These are phyloP conservation scores for Drosophila robusta DNA, from an alignment of 2,888 invertebrate species.

Conservation along the genomic window DNA sequence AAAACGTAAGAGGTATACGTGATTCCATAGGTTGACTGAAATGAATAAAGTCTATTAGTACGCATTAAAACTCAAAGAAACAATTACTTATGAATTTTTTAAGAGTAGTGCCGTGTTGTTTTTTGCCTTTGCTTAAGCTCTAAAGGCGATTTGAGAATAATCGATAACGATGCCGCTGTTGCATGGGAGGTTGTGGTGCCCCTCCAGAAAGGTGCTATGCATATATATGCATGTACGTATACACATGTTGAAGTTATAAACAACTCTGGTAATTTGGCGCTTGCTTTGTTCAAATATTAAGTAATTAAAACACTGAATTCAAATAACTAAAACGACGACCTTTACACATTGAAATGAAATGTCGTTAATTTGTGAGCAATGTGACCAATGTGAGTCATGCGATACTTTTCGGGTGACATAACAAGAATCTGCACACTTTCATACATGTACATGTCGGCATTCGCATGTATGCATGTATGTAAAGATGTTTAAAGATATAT, in stretches of 20 bases:
- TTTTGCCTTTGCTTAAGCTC: background rate
- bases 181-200: background rate
- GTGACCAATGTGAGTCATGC: slow-evolving; percentile 1
- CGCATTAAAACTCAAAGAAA: background rate
- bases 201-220: background rate
- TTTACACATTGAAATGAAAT: background rate
- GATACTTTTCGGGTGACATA: slow-evolving; percentile 24
- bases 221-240: background rate
- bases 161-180: slow-evolving; percentile 21
- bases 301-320: background rate
- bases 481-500: background rate
- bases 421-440: slow-evolving; percentile 5
- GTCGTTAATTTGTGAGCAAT: background rate
- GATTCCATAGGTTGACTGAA: slow-evolving; percentile 15
- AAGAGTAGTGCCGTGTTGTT: background rate
- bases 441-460: background rate
- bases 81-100: background rate
- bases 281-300: background rate
- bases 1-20: background rate
- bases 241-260: background rate
- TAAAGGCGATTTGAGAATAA: slow-evolving; percentile 19
- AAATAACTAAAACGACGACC: background rate
- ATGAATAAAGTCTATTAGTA: slow-evolving; percentile 6
- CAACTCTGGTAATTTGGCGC: background rate
- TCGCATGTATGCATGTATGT: background rate